Base-by-base conservation (phyloP, 2,113 vertebrate genomes). In the Chelonoidis abingdonii region DNA sequence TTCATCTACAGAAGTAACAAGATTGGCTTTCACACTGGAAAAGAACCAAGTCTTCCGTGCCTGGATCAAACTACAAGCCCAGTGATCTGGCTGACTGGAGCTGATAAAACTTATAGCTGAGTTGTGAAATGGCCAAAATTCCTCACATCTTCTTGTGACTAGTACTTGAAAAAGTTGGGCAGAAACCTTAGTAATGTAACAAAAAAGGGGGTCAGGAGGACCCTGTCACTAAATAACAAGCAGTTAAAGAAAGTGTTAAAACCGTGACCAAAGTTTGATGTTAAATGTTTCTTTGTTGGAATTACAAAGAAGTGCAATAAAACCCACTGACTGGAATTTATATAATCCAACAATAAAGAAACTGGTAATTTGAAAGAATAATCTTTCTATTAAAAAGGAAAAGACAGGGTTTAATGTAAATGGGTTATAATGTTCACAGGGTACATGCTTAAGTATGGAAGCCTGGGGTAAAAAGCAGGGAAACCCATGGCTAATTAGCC, bases 201-300 rank as follows among this genome's bases (percentile, higher is more conserved):
- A 93, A 93, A 78, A 72, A 86, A 57, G 2, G 1, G 49, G 11
- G 13, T 35, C 57, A 31, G 29, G 44, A 93, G 5, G 72, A 75
- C n/a, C 56, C 89, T 31, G 3, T 78, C 44, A 62, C 29, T 87
- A 50, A 65, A 79, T n/a, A 91, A 79, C 38, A 87, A 8, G 49
- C 86, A 83, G 25, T 14, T 83, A 44, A 88, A 80, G 27, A 38
- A 89, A 80, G 29, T 93, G 90, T 88, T 83, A 94, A 94, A 35
- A 50, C 1, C 3, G 2, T 72, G 13, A 41, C 84, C 10, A 78
- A 91, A 38, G 6, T 35, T 85, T 87, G 82, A 57, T 53, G 25
- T 53, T 89, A 78, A 4, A 31, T 47, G 19, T 94, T 96, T 92
- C 88, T 91, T 75, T 78, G 29, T 38, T 81, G 29, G 8, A 21